phyloP scores from a whole-genome alignment of 2,113 vertebrate genomes.

The Eurystomus gularis region DNA sequence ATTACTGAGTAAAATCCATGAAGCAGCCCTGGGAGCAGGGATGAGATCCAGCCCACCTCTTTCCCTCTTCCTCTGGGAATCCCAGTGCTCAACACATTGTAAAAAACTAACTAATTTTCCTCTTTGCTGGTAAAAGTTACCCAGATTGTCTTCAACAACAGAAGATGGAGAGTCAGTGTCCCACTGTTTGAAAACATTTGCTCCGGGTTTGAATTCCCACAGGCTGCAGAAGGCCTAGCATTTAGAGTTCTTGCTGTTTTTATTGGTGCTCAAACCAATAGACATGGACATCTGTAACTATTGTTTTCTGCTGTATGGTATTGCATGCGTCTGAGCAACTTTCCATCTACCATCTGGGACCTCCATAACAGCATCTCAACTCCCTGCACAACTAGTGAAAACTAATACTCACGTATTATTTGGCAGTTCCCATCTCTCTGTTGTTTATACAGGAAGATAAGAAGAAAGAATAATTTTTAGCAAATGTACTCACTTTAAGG shows the following conservation, averaged over 20 bases:
- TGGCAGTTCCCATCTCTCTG: neutral
- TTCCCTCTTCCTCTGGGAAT: neutral
- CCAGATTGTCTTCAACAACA: neutral
- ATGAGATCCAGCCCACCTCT: neutral
- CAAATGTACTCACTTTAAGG: neutral
- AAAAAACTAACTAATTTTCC: neutral
- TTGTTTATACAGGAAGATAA: neutral
- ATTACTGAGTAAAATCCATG: neutral
- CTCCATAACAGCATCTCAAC: neutral
- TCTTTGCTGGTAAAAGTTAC: neutral
- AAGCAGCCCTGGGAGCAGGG: neutral
- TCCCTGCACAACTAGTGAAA: neutral
- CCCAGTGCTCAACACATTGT: neutral
- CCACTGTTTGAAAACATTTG: neutral
- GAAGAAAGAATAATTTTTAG: neutral
- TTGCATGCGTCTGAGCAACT: neutral
- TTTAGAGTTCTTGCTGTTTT: neutral
- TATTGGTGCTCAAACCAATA: neutral
- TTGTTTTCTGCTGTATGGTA: neutral
- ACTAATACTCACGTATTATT: neutral
- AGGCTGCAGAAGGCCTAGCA: neutral
- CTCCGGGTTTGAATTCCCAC: neutral
- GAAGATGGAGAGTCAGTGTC: neutral
- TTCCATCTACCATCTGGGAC: neutral
- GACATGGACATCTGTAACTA: neutral